Evolutionary conservation across 1,140 invertebrate genomes (phyloP).

Genomic region (Macrobrachium nipponense): DNA sequence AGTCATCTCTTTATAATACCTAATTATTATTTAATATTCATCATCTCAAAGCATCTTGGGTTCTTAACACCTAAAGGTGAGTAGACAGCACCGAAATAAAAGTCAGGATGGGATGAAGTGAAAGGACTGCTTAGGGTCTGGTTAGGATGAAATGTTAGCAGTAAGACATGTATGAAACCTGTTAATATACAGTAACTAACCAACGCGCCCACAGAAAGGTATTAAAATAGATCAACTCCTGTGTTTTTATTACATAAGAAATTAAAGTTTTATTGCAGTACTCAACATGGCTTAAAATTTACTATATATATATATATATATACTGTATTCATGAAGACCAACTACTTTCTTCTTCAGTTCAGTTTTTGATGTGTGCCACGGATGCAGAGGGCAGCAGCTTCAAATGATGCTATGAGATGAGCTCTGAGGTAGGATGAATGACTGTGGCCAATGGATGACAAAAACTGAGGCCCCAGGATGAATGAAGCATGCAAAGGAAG

Average conservation of each 20-base stretch:
- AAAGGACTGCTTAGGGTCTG: slow-evolving; percentile 15
- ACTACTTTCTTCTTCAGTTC: no score
- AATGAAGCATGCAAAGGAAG: not conserved
- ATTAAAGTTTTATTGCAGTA: slow-evolving; percentile 23
- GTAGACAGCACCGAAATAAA: slow-evolving; percentile 56
- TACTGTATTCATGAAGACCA: no score
- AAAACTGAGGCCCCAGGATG: slow-evolving; percentile 14
- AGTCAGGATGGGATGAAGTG: slow-evolving; percentile 15
- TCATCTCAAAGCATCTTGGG: slow-evolving; percentile 55
- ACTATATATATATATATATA: slow-evolving; percentile 6
- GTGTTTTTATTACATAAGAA: not conserved
- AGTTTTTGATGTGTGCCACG: slow-evolving; percentile 6
- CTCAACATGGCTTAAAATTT: slow-evolving; percentile 15
- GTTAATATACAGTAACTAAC: slow-evolving; percentile 15
- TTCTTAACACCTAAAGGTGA: slow-evolving; percentile 51
- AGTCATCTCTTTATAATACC: slow-evolving; percentile 43
- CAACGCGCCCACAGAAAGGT: slow-evolving; percentile 20
- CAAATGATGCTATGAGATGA: slow-evolving; percentile 29
- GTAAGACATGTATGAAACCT: not conserved
- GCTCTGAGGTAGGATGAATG: slow-evolving; percentile 43
- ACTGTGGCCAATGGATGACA: slow-evolving; percentile 4
- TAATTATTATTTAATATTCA: slow-evolving; percentile 35
- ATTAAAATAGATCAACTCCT: slow-evolving; percentile 14
- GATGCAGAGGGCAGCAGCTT: not conserved
- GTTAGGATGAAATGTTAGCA: not conserved